Base-by-base conservation (phyloP, 2,888 invertebrate genomes). In the Agrilus biguttatus region DNA sequence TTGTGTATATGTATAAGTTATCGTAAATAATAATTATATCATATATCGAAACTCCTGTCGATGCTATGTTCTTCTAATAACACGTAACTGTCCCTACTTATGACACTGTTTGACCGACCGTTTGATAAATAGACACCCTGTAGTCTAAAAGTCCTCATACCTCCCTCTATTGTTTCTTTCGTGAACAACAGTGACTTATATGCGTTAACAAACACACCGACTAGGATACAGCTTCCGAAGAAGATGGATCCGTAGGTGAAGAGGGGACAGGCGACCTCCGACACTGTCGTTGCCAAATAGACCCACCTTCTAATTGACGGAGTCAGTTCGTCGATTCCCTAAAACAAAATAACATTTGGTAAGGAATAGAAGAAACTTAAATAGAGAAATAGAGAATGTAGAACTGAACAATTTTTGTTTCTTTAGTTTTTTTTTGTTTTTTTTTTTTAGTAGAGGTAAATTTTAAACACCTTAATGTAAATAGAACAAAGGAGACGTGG, bases 291-390 rank as follows among this genome's bases (percentile, higher is more conserved):
- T 13, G 83, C 82, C 36, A 88, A 59, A 64, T 80, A 88, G 14
- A 88, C 76, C 84, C 84, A 86, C 17, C 83, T 72, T 57, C 81
- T 75, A 43, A 89, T 87, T n/a, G 83, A 69, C 0, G 85, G 82
- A 0, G 85, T 75, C 7, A 89, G 61, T 51, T 87, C 86, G 41
- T 81, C 81, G 36, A 88, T 74, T 10, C 88, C 88, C 78, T 83
- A 61, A 1, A 66, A 64, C 10, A 28, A 28, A 28, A 10, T 2
- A 10, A 28, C 6, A 23, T 5, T n/a, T 3, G 23, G 7, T 23
- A 23, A 23, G 17, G 17, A 4, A 17, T 17, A 17, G 3, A 17
- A 17, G 4, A 3, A 17, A 17, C 2, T 17, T 17, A 17, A 17
- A 4, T 17, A n/a, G n/a, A n/a, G n/a, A n/a, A n/a, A n/a, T n/a